phyloP scores from a whole-genome alignment of 2,888 invertebrate genomes.

The Aromia moschata region DNA sequence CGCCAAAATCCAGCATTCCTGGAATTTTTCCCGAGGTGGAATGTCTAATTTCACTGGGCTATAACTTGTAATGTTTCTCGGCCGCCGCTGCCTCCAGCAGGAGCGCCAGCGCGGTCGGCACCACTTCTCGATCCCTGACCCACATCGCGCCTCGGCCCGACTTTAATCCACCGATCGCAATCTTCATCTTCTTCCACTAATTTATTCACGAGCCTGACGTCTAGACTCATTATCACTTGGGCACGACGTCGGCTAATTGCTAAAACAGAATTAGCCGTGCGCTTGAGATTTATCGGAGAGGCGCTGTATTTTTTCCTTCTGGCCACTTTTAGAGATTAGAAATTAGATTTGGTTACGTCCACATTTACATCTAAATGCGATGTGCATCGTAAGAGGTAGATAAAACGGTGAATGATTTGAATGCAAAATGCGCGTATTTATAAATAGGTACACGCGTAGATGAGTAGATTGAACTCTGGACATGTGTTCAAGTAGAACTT shows the following conservation, averaged over 20 bases:
- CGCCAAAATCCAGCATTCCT: too few relatives aligned
- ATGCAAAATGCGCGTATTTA: too few relatives aligned
- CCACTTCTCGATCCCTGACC: slow-evolving; percentile 16
- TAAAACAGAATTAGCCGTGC: not conserved
- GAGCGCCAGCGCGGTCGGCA: slow-evolving; percentile 4
- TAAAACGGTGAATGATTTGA: too few relatives aligned
- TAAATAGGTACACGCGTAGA: too few relatives aligned
- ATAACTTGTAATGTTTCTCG: too few relatives aligned
- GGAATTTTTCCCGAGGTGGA: too few relatives aligned
- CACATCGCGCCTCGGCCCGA: slow-evolving; percentile 7
- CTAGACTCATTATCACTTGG: slow-evolving; percentile 9
- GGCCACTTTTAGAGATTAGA: slow-evolving; percentile 5
- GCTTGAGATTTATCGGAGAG: not conserved
- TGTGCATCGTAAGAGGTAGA: too few relatives aligned
- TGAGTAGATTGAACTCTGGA: too few relatives aligned
- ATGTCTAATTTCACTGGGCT: too few relatives aligned
- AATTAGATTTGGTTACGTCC: not conserved
- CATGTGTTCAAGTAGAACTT: too few relatives aligned
- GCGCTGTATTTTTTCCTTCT: not conserved
- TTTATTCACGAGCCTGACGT: slow-evolving; percentile 8
- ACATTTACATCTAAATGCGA: slow-evolving; percentile 5
- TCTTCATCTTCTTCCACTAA: slow-evolving; percentile 11
- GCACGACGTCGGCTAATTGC: slow-evolving; percentile 8
- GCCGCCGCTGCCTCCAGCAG: too few relatives aligned
- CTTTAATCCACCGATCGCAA: slow-evolving; percentile 9